Evolutionary conservation across 1,140 invertebrate genomes (phyloP), one percentile per base, ranked within the genome.

Genomic region (Pseudoatta argentina): DNA sequence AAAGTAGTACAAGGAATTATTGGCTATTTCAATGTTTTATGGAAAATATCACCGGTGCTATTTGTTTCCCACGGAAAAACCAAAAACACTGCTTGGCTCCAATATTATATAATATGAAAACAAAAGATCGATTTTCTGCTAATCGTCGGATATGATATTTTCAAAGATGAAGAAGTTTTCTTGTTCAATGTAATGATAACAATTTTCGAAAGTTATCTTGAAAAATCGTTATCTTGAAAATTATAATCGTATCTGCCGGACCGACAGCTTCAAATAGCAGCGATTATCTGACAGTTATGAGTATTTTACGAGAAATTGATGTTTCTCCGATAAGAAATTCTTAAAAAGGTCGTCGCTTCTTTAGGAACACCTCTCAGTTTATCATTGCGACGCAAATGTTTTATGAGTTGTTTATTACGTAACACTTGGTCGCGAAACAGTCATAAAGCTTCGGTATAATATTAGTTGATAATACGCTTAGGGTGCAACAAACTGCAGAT

Each of bases 391-490:
- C 69, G 44, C 8, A 34, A 30, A 66, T 55, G 53, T 83, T 82
- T 66, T 51, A 53, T 0, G 55, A 69, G 63, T 76, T 67, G 39
- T 87, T 87, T 85, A 76, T 75, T 67, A 48, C 24, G 12, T 12
- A 71, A 30, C 51, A 21, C 57, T 34, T 34, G n/a, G 5, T 44
- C 69, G 21, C 39, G 57, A n/a, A 27, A 24, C 61, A 69, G 71
- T 69, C 79, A 27, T 69, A 85, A 66, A 73, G 8, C 34, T 59
- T 75, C 27, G n/a, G 16, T 67, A n/a, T 34, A 77, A 39, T 61
- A 67, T 87, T 85, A 63, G 61, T 67, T 75, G 71, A 69, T 85
- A 87, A 55, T 30, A 77, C 64, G 12, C 30, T 71, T 30, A 30
- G 51, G 18, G 21, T 39, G 24, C 24, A 63, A 71, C 44, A 39